A percentile compares a stretch with the other conserved stretches of the same genome.
Evolutionary conservation across 2,888 invertebrate species (phyloP).

Genomic region (Rhabditoides inermis): DNA sequence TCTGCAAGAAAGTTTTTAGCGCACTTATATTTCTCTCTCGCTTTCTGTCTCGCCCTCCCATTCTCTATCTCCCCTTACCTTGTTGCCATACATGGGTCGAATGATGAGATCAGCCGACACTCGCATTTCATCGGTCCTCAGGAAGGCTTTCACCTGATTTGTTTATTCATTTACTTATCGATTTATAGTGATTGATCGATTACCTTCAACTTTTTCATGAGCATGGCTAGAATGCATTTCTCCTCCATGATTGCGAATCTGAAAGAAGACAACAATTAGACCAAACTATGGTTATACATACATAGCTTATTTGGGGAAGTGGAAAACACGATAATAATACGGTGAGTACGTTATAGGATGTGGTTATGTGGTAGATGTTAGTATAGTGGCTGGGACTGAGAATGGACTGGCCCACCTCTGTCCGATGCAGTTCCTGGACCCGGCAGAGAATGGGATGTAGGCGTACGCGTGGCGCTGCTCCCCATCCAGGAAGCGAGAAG

Average conservation of each 20-base stretch:
- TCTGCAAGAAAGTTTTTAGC: too few species aligned
- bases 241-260: constrained; percentile 52
- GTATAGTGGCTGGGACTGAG: too few species aligned
- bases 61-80: constrained; percentile 4
- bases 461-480: constrained; percentile 54
- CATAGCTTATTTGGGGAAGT: too few species aligned
- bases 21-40: background rate
- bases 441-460: constrained; percentile 58
- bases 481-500: constrained; percentile 55
- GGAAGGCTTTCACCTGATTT: constrained; percentile 27
- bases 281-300: too few species aligned
- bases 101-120: constrained; percentile 50
- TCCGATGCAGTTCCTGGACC: constrained; percentile 57
- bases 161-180: background rate
- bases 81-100: constrained; percentile 49
- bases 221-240: constrained; percentile 42
- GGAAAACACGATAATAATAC: too few species aligned
- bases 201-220: constrained; percentile 39
- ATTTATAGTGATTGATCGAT: background rate
- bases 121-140: constrained; percentile 48
- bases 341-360: too few species aligned
- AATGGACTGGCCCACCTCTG: too few species aligned
- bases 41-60: background rate
- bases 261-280: too few species aligned
- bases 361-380: too few species aligned